A percentile compares a stretch with the other conserved stretches of the same genome.
phyloP scores from a whole-genome alignment of 2,888 invertebrate species.

The Cryptus armator region DNA sequence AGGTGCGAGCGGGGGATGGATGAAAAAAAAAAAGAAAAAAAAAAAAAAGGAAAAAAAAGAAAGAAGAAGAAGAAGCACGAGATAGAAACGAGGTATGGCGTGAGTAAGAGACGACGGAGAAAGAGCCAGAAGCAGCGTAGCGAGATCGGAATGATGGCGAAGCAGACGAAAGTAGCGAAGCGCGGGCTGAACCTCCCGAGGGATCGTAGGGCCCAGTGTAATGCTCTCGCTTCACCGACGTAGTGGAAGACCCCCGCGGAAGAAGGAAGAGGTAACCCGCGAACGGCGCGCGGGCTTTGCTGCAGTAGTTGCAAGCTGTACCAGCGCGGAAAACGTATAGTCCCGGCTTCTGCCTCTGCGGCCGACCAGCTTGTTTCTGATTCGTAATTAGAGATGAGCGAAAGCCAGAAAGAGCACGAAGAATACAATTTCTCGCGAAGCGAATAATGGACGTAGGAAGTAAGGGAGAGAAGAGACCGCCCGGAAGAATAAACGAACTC shows the following conservation, averaged over 20 bases:
- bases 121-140: conserved; percentile 29
- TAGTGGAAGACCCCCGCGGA: conserved; percentile 61
- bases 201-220: conserved; percentile 49
- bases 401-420: conserved; percentile 72
- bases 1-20: conserved; percentile 7
- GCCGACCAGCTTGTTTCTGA: conserved; percentile 79
- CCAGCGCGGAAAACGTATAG: not conserved
- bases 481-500: conserved; percentile 69
- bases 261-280: conserved; percentile 27
- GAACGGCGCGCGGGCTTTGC: not conserved
- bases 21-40: not conserved
- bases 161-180: conserved; percentile 66
- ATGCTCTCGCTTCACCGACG: conserved; percentile 62
- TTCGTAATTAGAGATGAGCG: conserved; percentile 83
- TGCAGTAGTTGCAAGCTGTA: not conserved
- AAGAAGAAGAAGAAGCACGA: conserved; percentile 45
- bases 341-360: conserved; percentile 46
- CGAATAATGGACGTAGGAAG: conserved; percentile 76
- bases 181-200: conserved; percentile 54
- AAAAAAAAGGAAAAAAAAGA: conserved; percentile 3
- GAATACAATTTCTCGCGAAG: conserved; percentile 77
- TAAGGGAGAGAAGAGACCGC: conserved; percentile 65
- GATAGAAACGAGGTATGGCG: conserved; percentile 37
- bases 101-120: conserved; percentile 25
- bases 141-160: conserved; percentile 55